These are phyloP conservation scores for Lordiphosa collinella DNA, from an alignment of 1,140 invertebrate species.

Conservation along the genomic window DNA sequence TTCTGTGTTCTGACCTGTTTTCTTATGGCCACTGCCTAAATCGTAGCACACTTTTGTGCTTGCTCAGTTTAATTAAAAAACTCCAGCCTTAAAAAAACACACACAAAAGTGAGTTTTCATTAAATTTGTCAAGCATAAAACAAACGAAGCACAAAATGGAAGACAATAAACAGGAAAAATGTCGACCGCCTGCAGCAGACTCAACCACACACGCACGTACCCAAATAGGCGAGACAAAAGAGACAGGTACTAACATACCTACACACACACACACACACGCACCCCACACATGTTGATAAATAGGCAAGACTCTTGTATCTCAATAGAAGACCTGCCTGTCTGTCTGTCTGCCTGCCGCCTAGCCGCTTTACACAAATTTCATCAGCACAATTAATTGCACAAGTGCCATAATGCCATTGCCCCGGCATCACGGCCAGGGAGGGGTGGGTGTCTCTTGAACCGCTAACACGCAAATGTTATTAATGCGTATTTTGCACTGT, in stretches of 20 bases:
- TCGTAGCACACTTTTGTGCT: no score
- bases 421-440: slow-evolving; percentile 5
- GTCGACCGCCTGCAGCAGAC: neutral
- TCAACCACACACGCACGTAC: slow-evolving; percentile 4
- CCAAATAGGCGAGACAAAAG: slow-evolving; percentile 1
- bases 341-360: slow-evolving; percentile 3
- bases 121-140: no score
- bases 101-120: no score
- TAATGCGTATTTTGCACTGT: slow-evolving; percentile 53
- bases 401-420: slow-evolving; percentile 50
- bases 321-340: slow-evolving; percentile 7
- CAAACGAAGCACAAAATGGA: no score
- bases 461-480: slow-evolving; percentile 58
- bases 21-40: no score
- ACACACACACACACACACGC: neutral
- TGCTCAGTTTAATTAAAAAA: no score
- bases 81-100: no score
- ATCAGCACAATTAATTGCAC: slow-evolving; percentile 68
- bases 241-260: neutral
- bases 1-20: no score
- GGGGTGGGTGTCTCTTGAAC: slow-evolving; percentile 21
- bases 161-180: no score
- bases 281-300: slow-evolving; percentile 8
- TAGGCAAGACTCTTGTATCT: neutral
- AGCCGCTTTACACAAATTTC: slow-evolving; percentile 56